These are phyloP conservation scores for Theristicus caerulescens DNA, from an alignment of 2,113 vertebrate species.

Conservation along the genomic window DNA sequence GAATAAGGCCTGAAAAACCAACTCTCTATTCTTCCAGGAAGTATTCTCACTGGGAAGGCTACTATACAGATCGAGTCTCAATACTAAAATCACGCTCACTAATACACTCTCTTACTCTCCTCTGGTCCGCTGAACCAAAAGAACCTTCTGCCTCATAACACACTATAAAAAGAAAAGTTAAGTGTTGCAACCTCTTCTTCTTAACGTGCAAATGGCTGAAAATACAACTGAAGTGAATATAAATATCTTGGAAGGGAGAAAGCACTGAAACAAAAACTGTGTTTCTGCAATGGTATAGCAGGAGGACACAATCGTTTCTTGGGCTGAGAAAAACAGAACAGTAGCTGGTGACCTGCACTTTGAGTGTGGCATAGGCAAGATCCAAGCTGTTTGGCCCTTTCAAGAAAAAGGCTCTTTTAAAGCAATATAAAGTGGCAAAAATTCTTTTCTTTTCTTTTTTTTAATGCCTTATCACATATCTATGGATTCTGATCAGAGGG, in stretches of 20 bases:
- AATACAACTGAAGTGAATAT: not conserved
- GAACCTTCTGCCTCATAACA: not conserved
- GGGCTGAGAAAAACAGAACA: not conserved
- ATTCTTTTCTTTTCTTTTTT: not conserved
- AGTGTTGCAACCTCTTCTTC: not conserved
- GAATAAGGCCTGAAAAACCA: not conserved
- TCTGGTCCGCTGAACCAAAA: not conserved
- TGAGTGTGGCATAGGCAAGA: not conserved
- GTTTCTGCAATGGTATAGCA: not conserved
- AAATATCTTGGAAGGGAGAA: not conserved
- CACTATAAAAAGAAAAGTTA: not conserved
- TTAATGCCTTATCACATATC: not conserved
- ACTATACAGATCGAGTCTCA: not conserved
- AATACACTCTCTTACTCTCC: not conserved
- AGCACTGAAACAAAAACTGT: not conserved
- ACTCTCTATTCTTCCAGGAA: not conserved
- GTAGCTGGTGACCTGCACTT: not conserved
- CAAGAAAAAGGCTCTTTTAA: not conserved
- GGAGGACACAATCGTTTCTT: not conserved
- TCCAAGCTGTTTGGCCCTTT: not conserved
- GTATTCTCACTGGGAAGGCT: not conserved
- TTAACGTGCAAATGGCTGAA: not conserved
- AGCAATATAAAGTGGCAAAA: not conserved
- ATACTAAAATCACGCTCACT: not conserved
- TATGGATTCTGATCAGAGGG: not conserved